phyloP scores from a whole-genome alignment of 2,888 invertebrate genomes.

The Erebia ligea region DNA sequence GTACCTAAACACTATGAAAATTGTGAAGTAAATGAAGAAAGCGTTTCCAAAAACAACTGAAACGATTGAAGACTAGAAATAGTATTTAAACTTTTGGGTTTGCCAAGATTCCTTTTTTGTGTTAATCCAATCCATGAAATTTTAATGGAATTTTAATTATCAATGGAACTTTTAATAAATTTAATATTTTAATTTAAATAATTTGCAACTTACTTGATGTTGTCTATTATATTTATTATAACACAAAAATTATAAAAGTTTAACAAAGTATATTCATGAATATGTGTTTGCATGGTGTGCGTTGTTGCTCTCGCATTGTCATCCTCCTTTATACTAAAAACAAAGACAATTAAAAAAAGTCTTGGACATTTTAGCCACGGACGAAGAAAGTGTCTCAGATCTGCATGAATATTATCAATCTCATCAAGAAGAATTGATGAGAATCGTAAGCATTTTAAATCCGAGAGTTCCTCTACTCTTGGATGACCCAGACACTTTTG shows the following conservation, averaged over 20 bases:
- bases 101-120: too few species aligned
- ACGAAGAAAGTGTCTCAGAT: slow-evolving; percentile 71
- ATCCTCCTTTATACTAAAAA: slow-evolving; percentile 48
- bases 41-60: not conserved
- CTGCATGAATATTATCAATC: slow-evolving; percentile 69
- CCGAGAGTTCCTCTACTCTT: slow-evolving; percentile 67
- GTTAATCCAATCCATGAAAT: not conserved
- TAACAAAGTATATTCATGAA: slow-evolving; percentile 63
- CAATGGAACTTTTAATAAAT: not conserved
- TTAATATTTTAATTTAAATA: not conserved
- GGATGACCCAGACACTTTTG: slow-evolving; percentile 65
- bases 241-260: slow-evolving; percentile 25
- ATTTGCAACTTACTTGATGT: slow-evolving; percentile 31
- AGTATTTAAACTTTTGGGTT: too few species aligned
- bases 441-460: slow-evolving; percentile 65
- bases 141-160: too few species aligned
- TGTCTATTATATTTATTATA: slow-evolving; percentile 26
- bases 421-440: slow-evolving; percentile 71
- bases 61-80: not conserved
- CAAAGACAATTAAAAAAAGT: slow-evolving; percentile 82
- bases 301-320: slow-evolving; percentile 51
- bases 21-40: not conserved
- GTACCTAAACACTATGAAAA: too few species aligned
- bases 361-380: slow-evolving; percentile 84
- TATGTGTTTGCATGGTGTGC: slow-evolving; percentile 79